Base-by-base conservation (phyloP, 2,888 invertebrate genomes). In the Exocentrus adspersus region DNA sequence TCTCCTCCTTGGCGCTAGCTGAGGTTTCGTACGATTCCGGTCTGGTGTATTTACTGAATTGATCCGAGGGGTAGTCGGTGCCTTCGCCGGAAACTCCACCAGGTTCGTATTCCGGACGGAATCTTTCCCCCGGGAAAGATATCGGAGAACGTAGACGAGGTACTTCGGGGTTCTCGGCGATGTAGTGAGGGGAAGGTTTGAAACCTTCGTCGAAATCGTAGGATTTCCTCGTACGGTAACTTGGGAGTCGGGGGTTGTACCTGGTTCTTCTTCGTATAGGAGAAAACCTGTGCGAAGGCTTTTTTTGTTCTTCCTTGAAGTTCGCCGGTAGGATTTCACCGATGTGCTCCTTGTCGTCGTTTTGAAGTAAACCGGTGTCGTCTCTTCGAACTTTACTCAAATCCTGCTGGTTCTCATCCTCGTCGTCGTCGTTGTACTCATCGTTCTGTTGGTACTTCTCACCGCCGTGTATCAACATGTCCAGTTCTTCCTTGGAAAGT, bases 251-350 rank as follows among this genome's bases (percentile, higher is more conserved):
- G 16, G 60, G 65, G 17, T 52, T 45, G 46, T 41, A 65, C 16
- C 51, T 57, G 14, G 42, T 30, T 28, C 42, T 32, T 16, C 37
- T 32, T 12, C 57, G 54, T 41, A 46, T 9, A n/a, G 57, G 32
- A 2, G 60, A 52, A 30, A 68, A 62, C 37, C 60, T 57, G 45
- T 57, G 62, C 7, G 50, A 28, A 2, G 41, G 30, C 1, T 21
- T 14, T 7, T 61, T 60, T n/a, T 59, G 24, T 5, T 51, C 59
- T 37, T 73, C 65, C 17, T 75, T 69, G 60, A 75, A 80, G 68
- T 77, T 70, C 2, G 78, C 67, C 5, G 81, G 81, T 51, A 83
- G 67, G 50, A 83, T 83, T 72, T 83, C 82, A 1, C 82, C 82
- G 43, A 83, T 82, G 58, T 83, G 82, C 66, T 83, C 82, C 48